Percentiles rank a stretch among this genome's conserved stretches.
phyloP scores from a whole-genome alignment of 2,888 invertebrate species.

The Ornithoptera alexandrae region DNA sequence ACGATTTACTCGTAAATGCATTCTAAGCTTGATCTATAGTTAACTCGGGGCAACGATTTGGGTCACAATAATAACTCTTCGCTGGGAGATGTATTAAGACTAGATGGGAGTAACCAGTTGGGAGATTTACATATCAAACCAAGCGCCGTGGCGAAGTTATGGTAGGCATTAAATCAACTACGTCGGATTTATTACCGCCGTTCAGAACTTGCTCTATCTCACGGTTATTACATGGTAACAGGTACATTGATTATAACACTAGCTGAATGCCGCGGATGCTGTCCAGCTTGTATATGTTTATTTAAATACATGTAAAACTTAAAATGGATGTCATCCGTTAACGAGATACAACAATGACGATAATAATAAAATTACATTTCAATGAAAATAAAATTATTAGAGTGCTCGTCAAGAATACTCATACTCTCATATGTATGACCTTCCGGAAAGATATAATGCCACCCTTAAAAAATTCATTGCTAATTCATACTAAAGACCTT shows the following conservation, averaged over 20 bases:
- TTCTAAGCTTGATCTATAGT: constrained; percentile 10
- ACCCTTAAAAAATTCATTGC: no score
- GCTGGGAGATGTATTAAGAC: constrained; percentile 19
- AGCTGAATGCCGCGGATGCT: neutral
- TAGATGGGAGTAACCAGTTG: constrained; percentile 12
- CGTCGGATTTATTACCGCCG: constrained; percentile 16
- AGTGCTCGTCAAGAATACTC: no score
- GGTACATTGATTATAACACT: neutral
- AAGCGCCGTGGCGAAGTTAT: constrained; percentile 40
- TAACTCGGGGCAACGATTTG: constrained; percentile 1
- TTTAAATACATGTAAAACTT: neutral
- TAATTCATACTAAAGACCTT: no score
- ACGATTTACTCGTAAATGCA: neutral
- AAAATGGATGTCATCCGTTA: neutral
- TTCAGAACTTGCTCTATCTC: constrained; percentile 3
- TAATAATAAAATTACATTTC: no score
- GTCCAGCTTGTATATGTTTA: neutral
- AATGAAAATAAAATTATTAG: no score
- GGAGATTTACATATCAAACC: constrained; percentile 42
- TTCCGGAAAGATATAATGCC: no score
- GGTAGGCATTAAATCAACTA: constrained; percentile 22
- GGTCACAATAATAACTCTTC: constrained; percentile 21
- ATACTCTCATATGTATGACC: no score
- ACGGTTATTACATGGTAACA: constrained; percentile 10
- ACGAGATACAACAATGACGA: no score